These are phyloP conservation scores for Harlomillsia oculata DNA, from an alignment of 1,140 invertebrate genomes.

Conservation along the genomic window DNA sequence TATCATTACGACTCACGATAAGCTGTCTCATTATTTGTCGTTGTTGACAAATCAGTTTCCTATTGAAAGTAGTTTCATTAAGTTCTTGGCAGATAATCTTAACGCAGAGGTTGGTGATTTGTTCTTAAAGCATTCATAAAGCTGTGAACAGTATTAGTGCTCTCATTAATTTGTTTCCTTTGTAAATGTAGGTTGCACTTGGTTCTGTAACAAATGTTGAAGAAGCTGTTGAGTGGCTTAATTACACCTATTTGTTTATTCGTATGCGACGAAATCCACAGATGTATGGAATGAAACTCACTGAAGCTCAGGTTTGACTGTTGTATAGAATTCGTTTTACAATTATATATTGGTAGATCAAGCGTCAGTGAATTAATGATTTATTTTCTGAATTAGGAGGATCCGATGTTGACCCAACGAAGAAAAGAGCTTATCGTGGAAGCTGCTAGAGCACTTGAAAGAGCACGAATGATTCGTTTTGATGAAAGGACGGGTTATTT, in stretches of 20 bases:
- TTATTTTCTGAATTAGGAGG: slow-evolving; percentile 50
- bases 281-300: slow-evolving; percentile 72
- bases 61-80: slow-evolving; percentile 95
- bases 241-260: slow-evolving; percentile 92
- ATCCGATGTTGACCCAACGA: slow-evolving; percentile 62
- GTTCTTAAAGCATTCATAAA: slow-evolving; percentile 6
- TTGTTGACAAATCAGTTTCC: slow-evolving; percentile 93
- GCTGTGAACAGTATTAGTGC: slow-evolving; percentile 7
- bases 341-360: too few relatives aligned
- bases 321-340: too few relatives aligned
- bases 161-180: not conserved
- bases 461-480: slow-evolving; percentile 88
- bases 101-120: slow-evolving; percentile 80
- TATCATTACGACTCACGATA: slow-evolving; percentile 89
- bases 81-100: slow-evolving; percentile 84
- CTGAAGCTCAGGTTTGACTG: slow-evolving; percentile 51
- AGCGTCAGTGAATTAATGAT: too few relatives aligned
- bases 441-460: slow-evolving; percentile 76
- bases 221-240: slow-evolving; percentile 95
- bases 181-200: slow-evolving; percentile 60
- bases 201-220: slow-evolving; percentile 91
- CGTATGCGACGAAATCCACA: slow-evolving; percentile 88
- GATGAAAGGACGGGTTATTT: slow-evolving; percentile 73
- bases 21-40: slow-evolving; percentile 86
- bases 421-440: slow-evolving; percentile 63